These are phyloP conservation scores for Polia nebulosa DNA, from an alignment of 2,888 invertebrate genomes.

Conservation along the genomic window DNA sequence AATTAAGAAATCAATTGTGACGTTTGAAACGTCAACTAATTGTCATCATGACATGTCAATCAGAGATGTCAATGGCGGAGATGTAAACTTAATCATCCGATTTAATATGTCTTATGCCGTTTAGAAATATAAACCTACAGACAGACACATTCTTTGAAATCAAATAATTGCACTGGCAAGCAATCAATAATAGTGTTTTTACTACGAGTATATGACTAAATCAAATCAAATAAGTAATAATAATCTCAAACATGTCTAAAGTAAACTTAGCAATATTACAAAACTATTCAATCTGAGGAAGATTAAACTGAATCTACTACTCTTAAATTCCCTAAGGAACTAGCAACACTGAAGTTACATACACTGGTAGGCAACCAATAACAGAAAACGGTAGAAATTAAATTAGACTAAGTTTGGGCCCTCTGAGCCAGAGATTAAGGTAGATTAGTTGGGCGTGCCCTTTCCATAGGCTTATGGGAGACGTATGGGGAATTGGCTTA, in stretches of 20 bases:
- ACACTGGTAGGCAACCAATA: constrained; percentile 41
- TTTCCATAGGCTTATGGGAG: constrained; percentile 52
- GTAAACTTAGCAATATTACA: constrained; percentile 8
- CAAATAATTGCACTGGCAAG: too few relatives aligned
- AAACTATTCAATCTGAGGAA: constrained; percentile 15
- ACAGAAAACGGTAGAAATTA: constrained; percentile 62
- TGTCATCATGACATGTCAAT: constrained; percentile 28
- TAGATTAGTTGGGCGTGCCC: constrained; percentile 58
- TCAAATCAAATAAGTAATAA: too few relatives aligned
- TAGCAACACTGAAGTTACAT: constrained; percentile 9
- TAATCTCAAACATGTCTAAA: background rate
- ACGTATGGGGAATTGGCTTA: constrained; percentile 57
- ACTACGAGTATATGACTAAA: too few relatives aligned
- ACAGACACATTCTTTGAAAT: too few relatives aligned
- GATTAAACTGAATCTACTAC: constrained; percentile 4
- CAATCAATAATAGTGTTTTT: background rate
- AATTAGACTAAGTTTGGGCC: constrained; percentile 62
- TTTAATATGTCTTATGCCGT: background rate
- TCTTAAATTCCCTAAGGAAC: constrained; percentile 30
- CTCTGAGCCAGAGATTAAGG: constrained; percentile 62
- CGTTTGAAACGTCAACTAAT: constrained; percentile 35
- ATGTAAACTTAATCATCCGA: background rate
- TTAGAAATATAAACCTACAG: background rate
- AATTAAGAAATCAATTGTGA: constrained; percentile 38
- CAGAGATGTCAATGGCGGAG: background rate